phyloP scores from a whole-genome alignment of 2,888 invertebrate species.

The Entomobrya multifasciata region DNA sequence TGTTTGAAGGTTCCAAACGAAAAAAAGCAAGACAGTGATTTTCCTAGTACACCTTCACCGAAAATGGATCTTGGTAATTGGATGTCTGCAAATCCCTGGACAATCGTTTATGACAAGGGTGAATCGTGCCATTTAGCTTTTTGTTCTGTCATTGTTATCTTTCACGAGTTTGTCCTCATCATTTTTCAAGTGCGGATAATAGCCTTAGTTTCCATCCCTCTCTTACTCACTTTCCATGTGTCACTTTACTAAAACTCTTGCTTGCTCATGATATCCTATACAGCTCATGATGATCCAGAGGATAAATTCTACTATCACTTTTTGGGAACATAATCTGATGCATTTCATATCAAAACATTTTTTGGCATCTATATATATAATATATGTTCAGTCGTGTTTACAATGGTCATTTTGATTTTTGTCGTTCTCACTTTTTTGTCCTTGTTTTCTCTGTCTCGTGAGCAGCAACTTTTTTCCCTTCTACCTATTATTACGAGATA shows the following conservation, averaged over 20 bases:
- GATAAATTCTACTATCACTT: too few relatives aligned
- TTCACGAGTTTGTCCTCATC: conserved; percentile 49
- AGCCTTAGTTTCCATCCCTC: conserved; percentile 77
- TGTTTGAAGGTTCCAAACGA: neutral
- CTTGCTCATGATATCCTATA: neutral
- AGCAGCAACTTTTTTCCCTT: too few relatives aligned
- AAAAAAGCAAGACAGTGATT: conserved; percentile 7
- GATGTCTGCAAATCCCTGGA: conserved; percentile 79
- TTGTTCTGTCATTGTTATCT: conserved; percentile 79
- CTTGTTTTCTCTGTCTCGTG: neutral
- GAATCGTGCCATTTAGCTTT: conserved; percentile 79
- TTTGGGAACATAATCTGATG: too few relatives aligned
- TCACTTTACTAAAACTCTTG: conserved; percentile 20
- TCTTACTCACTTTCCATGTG: conserved; percentile 37
- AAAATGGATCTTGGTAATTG: conserved; percentile 79
- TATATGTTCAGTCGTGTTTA: conserved; percentile 9
- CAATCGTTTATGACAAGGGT: conserved; percentile 76
- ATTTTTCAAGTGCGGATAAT: conserved; percentile 78
- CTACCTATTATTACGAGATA: too few relatives aligned
- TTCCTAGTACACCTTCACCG: neutral
- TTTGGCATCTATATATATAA: neutral
- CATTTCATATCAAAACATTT: conserved; percentile 22
- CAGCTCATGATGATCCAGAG: neutral
- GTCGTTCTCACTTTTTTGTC: neutral
- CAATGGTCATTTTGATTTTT: neutral